Conservation (phyloP, 2,113 vertebrate genomes). For the Saiga tatarica region DNA sequence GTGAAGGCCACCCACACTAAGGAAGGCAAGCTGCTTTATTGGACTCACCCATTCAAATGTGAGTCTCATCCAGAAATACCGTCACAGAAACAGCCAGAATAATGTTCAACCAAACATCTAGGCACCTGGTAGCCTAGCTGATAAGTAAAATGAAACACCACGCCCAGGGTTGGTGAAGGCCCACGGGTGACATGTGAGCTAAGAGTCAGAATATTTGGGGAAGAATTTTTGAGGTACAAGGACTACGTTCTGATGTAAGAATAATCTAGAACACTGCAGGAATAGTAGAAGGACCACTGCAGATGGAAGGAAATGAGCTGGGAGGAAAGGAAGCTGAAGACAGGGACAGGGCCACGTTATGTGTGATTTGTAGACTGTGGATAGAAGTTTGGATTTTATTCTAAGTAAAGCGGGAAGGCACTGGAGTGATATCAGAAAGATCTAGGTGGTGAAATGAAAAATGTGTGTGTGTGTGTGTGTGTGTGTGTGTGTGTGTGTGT, state of each 20-base stretch:
- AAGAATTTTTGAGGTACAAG: not conserved
- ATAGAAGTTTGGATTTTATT: not conserved
- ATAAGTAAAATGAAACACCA: not conserved
- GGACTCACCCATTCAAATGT: not conserved
- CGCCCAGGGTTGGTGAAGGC: not conserved
- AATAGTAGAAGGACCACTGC: not conserved
- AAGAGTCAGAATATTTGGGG: not conserved
- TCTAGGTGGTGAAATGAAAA: not conserved
- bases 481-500: not conserved
- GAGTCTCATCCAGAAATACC: not conserved
- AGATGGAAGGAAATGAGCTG: not conserved
- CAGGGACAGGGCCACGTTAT: not conserved
- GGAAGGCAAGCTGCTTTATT: not conserved
- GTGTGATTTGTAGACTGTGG: not conserved
- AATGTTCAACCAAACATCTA: not conserved
- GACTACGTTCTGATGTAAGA: not conserved
- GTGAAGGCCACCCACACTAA: not conserved
- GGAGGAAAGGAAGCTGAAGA: not conserved
- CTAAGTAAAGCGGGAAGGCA: not conserved
- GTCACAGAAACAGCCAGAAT: not conserved
- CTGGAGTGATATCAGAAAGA: not conserved
- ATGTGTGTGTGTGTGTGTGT: not conserved
- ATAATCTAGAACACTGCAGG: not conserved
- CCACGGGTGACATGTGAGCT: not conserved
- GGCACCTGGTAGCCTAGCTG: not conserved